Evolutionary conservation across 64 coral and sea anemone species (phyloP).

Genomic region (Stichodactyla helianthus): DNA sequence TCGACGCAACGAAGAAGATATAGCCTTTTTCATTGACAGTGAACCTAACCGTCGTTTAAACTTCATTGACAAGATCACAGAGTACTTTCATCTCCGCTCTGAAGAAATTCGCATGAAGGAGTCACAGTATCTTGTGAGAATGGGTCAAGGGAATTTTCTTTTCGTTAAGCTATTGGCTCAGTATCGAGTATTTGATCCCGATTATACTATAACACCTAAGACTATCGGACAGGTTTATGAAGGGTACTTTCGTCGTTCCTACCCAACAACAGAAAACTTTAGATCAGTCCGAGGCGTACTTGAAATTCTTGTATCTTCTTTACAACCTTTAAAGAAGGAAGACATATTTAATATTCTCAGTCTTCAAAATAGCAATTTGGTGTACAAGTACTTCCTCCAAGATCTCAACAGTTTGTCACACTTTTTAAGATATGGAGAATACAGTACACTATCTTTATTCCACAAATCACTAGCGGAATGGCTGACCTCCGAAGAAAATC

Average conservation of each 20-base stretch:
- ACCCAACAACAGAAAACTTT: neutral
- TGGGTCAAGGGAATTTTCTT: constrained; percentile 1
- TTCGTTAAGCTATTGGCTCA: neutral
- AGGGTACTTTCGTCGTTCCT: constrained; percentile 8
- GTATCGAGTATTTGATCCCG: neutral
- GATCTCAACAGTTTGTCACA: neutral
- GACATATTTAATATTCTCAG: neutral
- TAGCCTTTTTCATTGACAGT: neutral
- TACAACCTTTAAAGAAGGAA: constrained; percentile 30
- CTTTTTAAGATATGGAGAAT: neutral
- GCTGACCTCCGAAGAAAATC: too few relatives aligned
- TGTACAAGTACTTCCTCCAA: neutral
- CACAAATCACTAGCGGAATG: constrained; percentile 6
- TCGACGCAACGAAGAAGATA: neutral
- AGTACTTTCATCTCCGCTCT: neutral
- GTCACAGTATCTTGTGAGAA: neutral
- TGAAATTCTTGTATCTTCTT: constrained; percentile 13
- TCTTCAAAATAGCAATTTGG: neutral
- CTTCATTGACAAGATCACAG: neutral
- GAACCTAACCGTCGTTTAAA: neutral
- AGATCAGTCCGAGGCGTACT: neutral
- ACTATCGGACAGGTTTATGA: neutral
- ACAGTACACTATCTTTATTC: neutral
- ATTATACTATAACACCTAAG: neutral
- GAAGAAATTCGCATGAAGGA: neutral